Percentiles rank a stretch among this genome's conserved stretches.
phyloP scores from a whole-genome alignment of 2,797 vertebrate genomes.

The Thaleichthys pacificus region DNA sequence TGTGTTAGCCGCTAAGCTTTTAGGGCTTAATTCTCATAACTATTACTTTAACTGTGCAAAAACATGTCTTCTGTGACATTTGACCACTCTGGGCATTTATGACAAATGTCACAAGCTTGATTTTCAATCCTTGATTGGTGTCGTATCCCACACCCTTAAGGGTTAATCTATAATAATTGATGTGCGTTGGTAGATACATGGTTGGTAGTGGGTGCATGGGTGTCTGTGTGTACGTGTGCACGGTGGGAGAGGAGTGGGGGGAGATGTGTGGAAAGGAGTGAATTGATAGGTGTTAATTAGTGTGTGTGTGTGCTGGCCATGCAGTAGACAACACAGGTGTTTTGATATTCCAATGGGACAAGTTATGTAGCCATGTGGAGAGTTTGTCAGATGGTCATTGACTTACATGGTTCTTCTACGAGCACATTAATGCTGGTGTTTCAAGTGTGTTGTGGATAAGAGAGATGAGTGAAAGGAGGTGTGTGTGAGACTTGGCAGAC shows the following conservation, averaged over 20 bases:
- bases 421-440: constrained; percentile 44
- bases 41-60: too few species aligned
- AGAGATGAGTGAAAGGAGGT: not conserved
- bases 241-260: not conserved
- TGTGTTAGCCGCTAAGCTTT: not conserved
- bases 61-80: too few species aligned
- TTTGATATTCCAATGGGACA: constrained; percentile 44
- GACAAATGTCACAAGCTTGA: too few species aligned
- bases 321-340: not conserved
- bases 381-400: constrained; percentile 57
- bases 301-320: constrained; percentile 24
- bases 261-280: not conserved
- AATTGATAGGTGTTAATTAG: constrained; percentile 15
- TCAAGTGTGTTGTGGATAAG: constrained; percentile 23
- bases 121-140: too few species aligned
- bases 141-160: not conserved
- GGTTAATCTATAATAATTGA: not conserved
- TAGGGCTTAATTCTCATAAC: not conserved
- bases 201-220: constrained; percentile 18
- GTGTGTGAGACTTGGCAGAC: constrained; percentile 7
- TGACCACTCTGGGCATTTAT: too few species aligned
- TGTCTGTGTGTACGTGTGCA: too few species aligned
- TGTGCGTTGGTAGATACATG: constrained; percentile 19
- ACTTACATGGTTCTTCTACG: constrained; percentile 59
- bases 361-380: constrained; percentile 47